Conservation (phyloP, 2,888 invertebrate genomes). For the Mylabris sibirica region DNA sequence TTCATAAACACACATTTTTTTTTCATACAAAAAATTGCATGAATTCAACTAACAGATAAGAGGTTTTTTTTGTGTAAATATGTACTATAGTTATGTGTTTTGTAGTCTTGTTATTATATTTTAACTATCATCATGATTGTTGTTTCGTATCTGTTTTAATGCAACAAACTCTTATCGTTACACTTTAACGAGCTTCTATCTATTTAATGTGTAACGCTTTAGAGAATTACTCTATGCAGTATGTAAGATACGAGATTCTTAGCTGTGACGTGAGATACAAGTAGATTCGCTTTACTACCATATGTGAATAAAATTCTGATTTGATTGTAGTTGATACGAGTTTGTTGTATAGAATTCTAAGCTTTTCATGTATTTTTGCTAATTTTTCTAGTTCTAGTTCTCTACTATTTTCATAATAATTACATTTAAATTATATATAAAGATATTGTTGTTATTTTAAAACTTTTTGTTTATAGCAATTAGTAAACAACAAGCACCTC, state of each 20-base stretch:
- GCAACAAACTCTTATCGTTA: not conserved
- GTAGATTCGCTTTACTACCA: too few relatives aligned
- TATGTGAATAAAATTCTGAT: too few relatives aligned
- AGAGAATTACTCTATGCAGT: too few relatives aligned
- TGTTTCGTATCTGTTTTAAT: not conserved
- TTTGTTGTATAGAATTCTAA: slow-evolving; percentile 2
- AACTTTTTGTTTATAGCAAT: slow-evolving; percentile 52
- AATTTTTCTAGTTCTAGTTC: not conserved
- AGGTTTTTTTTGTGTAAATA: slow-evolving; percentile 22
- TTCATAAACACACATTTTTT: slow-evolving; percentile 25
- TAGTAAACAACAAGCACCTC: slow-evolving; percentile 70
- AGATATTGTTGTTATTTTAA: not conserved
- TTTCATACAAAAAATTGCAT: slow-evolving; percentile 23
- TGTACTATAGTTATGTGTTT: slow-evolving; percentile 21
- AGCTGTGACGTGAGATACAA: too few relatives aligned
- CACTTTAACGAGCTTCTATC: not conserved
- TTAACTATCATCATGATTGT: not conserved
- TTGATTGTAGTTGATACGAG: not conserved
- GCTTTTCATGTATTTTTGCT: slow-evolving; percentile 7
- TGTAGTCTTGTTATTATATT: slow-evolving; percentile 17
- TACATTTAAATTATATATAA: not conserved
- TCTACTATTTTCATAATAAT: not conserved
- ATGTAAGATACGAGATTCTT: too few relatives aligned
- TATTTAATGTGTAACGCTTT: too few relatives aligned
- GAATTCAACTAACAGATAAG: slow-evolving; percentile 31